Conservation (phyloP, 2,888 invertebrate genomes). For the Ochropleura plecta region DNA sequence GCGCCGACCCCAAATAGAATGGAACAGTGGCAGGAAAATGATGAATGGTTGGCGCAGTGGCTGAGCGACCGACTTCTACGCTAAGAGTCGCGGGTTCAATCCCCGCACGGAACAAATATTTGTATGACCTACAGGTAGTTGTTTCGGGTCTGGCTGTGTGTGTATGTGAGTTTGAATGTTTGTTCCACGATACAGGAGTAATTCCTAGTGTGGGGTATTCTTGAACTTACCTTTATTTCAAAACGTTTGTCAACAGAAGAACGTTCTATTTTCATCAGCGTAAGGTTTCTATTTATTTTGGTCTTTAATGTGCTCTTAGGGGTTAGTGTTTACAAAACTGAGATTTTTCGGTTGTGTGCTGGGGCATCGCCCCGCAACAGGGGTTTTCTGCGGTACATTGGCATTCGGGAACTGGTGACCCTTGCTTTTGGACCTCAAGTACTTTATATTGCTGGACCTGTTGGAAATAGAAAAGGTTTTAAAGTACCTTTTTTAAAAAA, state of each 20-base stretch:
- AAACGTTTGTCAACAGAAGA: too few relatives aligned
- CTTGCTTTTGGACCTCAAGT: background rate
- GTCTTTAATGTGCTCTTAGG: background rate
- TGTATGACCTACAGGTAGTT: too few relatives aligned
- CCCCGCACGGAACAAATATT: too few relatives aligned
- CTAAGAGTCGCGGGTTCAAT: too few relatives aligned
- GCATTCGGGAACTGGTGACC: background rate
- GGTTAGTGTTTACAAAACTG: background rate
- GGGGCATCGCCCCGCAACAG: conserved; percentile 52
- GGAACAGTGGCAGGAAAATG: too few relatives aligned
- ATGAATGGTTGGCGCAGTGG: too few relatives aligned
- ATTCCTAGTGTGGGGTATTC: too few relatives aligned
- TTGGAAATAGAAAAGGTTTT: background rate
- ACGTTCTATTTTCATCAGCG: background rate
- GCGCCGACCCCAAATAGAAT: too few relatives aligned
- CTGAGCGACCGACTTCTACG: too few relatives aligned
- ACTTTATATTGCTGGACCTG: background rate
- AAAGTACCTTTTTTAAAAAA: background rate
- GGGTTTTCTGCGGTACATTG: conserved; percentile 61
- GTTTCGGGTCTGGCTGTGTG: too few relatives aligned
- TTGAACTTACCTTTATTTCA: background rate
- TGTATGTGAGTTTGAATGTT: too few relatives aligned
- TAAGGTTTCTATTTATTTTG: background rate
- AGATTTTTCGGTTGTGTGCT: conserved; percentile 10
- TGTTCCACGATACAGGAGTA: too few relatives aligned